Evolutionary conservation across 2,113 vertebrate species (phyloP), one percentile per base, ranked within the genome.

Genomic region (Bombycilla garrulus): DNA sequence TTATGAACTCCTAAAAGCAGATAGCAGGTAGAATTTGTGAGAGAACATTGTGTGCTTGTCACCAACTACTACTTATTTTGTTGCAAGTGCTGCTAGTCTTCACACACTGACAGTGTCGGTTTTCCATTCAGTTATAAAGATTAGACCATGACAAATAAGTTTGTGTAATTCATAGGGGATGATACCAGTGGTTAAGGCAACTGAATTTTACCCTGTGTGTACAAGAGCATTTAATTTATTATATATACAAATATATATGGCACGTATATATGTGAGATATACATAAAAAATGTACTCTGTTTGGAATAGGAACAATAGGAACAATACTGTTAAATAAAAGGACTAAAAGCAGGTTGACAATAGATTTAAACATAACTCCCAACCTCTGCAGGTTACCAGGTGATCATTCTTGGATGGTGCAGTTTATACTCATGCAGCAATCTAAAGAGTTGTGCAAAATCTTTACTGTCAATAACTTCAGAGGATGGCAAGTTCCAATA

Each of bases 381-480:
- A 82, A 47, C 33, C 79, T 31, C 36, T 65, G 33, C 88, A 79
- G 45, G 23, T 58, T 48, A 47, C 60, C 23, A 89, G n/a, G 45
- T 60, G 19, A 56, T 36, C 47, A 10, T 40, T 40, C 45, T 48
- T 73, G 16, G 25, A 69, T 60, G 0, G 0, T 51, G 45, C 17
- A 4, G 0, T 47, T 92, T 47, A 35, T 42, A 61, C 17, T 60
- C 10, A 5, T 5, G 15, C 4, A n/a, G 10, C 5, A 44, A 74
- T 19, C 8, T 22, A 71, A 66, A 42, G 5, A 51, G 18, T 35
- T 71, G 26, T 20, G 36, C n/a, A 61, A 76, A 89, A 56, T 11
- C 61, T 82, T 65, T 42, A 45, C 29, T 74, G 15, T 10, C 38
- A 73, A 24, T 36, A 19, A 29, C 26, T 83, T 28, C 26, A 44